Evolutionary conservation across 2,888 invertebrate species (phyloP), one percentile per base, ranked within the genome.

Genomic region (Cremastobaeus sp.): DNA sequence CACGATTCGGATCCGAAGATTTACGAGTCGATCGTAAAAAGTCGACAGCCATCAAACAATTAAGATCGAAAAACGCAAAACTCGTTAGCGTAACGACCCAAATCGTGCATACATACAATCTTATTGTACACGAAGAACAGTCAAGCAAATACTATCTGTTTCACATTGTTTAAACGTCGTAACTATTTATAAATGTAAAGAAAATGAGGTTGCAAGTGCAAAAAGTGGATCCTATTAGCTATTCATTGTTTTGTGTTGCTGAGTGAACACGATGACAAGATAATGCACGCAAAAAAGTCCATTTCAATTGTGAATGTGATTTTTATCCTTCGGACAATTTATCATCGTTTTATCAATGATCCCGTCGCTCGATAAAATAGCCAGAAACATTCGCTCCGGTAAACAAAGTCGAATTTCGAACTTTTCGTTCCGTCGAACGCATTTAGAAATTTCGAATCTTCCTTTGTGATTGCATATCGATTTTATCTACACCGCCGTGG

Each of bases 171-270:
- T n/a, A 48, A 21, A 41, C 28, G 21, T 62, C 41, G 21, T 50
- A 34, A 37, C 43, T 70, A 65, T 65, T 65, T 74, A 45, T 45
- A 64, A 47, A 43, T 35, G 43, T 11, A 57, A 57, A 11, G 41
- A 66, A 66, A 66, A 57, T 55, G 57, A 66, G 66, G 66, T 57
- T 66, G 50, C 48, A 57, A 57, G 57, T 57, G 41, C 66, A 66
- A 66, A 66, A 66, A 66, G 59, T 68, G 50, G 68, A 68, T 68
- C 68, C 48, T 68, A 68, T 59, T 68, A 68, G 35, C 52, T 60
- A 60, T 69, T 54, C 60, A 60, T 69, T 60, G 68, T 69, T 69
- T 69, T 60, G 50, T 20, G 34, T 47, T 54, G 39, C 14, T 47
- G 54, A 69, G 25, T 47, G 54, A 69, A 60, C 47, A 47, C 37